Evolutionary conservation across 2,797 vertebrate genomes (phyloP), one percentile per base, ranked within the genome.

Genomic region (Molossus molossus): DNA sequence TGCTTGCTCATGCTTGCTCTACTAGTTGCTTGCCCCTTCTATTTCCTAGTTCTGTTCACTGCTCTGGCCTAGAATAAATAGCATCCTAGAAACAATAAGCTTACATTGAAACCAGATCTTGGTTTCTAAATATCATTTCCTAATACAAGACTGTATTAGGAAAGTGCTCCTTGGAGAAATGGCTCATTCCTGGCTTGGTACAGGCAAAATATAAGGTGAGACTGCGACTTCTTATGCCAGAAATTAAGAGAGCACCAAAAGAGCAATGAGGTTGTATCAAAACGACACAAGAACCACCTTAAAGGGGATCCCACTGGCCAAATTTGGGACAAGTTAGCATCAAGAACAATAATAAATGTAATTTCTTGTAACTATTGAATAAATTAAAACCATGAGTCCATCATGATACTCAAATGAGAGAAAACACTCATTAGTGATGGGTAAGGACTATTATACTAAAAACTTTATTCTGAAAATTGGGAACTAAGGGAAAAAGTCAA

Each of bases 391-490:
- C 10, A 58, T 50, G 45, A 57, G 13, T 77, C 40, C n/a, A 91
- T 87, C 17, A 64, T 45, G 27, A 55, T 53, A 65, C 33, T 82
- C 13, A 65, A 65, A 84, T 33, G 45, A 96, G 79, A 73, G n/a
- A 58, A 64, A 82, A 94, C 81, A 86, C 20, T 79, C 27, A 48
- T 64, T 50, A 87, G 40, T 60, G 23, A 50, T 45, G 82, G n/a
- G 20, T 79, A 65, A 92, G 89, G 53, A 79, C 40, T 76, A 70
- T 77, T 70, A 79, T 50, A 64, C 14, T 15, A 70, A 73, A 9
- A 87, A 90, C 17, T 73, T 91, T 53, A 73, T 90, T 87, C n/a
- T 76, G 67, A 97, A 92, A 76, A 60, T 82, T 85, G 27, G 48
- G 64, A 93, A 84, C 40, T 75, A 57, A 60, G 88, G 21, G 37